A percentile compares a stretch with the other conserved stretches of the same genome.
phyloP scores from a whole-genome alignment of 2,888 invertebrate genomes.

The Stratiomys singularior region DNA sequence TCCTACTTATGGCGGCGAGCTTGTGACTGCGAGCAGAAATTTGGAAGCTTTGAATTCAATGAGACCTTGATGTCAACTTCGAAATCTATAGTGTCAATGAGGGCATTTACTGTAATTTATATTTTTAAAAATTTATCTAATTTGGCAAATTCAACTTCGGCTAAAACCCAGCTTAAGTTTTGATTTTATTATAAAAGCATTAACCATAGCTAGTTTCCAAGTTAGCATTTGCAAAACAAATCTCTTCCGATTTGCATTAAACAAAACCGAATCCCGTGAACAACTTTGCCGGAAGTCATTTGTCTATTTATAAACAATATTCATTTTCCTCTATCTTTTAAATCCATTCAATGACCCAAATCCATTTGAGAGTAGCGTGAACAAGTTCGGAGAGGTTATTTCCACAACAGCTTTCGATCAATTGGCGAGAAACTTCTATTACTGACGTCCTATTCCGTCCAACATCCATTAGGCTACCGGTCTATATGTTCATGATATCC shows the following conservation, averaged over 20 bases:
- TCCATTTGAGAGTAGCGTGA: not conserved
- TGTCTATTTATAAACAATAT: not conserved
- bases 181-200: too few species aligned
- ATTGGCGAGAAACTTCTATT: not conserved
- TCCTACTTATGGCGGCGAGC: too few species aligned
- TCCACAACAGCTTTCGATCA: not conserved
- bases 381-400: not conserved
- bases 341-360: conserved; percentile 2
- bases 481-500: not conserved
- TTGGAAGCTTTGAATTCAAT: too few species aligned
- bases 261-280: not conserved
- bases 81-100: too few species aligned
- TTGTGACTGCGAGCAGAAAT: too few species aligned
- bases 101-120: too few species aligned
- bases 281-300: not conserved
- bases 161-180: too few species aligned
- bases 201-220: too few species aligned
- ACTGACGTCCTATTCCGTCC: not conserved
- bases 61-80: too few species aligned
- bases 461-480: not conserved
- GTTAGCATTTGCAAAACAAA: too few species aligned
- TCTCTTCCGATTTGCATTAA: not conserved
- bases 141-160: too few species aligned
- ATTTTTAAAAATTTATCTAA: too few species aligned
- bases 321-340: not conserved